These are phyloP conservation scores for Silurus aristotelis DNA, from an alignment of 2,797 vertebrate species.

Conservation along the genomic window DNA sequence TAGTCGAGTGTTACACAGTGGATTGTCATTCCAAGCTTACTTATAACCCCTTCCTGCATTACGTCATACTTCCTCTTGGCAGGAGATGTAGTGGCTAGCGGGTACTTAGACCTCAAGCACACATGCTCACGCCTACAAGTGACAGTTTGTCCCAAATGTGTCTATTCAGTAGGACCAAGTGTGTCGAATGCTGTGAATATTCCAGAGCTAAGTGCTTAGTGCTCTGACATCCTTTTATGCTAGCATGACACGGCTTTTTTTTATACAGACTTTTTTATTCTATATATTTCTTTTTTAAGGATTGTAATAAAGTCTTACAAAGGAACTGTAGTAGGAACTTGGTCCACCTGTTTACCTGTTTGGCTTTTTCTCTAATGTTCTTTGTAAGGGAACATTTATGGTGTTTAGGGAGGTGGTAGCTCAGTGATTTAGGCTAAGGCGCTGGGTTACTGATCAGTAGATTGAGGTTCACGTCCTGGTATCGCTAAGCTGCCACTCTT, in stretches of 20 bases:
- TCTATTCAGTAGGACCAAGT: constrained; percentile 44
- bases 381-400: neutral
- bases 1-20: constrained; percentile 27
- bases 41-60: neutral
- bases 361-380: neutral
- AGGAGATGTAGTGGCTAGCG: constrained; percentile 15
- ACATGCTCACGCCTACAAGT: constrained; percentile 12
- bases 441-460: too few relatives aligned
- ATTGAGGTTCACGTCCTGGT: too few relatives aligned
- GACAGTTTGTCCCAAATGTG: constrained; percentile 32
- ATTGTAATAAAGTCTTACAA: neutral
- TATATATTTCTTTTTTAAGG: neutral
- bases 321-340: neutral
- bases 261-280: neutral
- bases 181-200: constrained; percentile 10
- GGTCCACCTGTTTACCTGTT: neutral
- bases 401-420: neutral
- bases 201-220: constrained; percentile 20
- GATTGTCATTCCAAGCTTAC: neutral
- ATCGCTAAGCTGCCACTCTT: too few relatives aligned
- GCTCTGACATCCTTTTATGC: constrained; percentile 22
- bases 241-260: neutral
- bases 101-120: constrained; percentile 39
- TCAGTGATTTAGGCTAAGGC: too few relatives aligned
- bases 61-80: constrained; percentile 51